Base-by-base conservation (phyloP, 2,888 invertebrate species). In the Phyllotreta cruciferae region DNA sequence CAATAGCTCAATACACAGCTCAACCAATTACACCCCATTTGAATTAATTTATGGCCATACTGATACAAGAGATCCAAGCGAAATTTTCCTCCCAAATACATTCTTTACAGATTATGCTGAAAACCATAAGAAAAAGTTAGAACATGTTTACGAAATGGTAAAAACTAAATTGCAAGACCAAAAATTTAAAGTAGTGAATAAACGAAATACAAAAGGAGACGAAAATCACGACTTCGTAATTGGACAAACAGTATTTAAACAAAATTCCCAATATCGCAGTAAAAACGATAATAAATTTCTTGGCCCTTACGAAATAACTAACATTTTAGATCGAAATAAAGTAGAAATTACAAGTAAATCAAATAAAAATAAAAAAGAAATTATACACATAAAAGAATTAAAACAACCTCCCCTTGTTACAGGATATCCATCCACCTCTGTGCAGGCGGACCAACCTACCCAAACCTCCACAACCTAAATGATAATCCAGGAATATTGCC, bases 391-490 rank as follows among this genome's bases (percentile, higher is more conserved):
- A 35, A 62, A 64, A 55, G 64, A 64, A 62, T 49, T 62, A 50
- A 61, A 42, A 53, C 56, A 62, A 56, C 64, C 64, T 14, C 13
- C 47, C 49, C n/a, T 64, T 62, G 62, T 65, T 62, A 8, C 65
- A 64, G 62, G 37, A 10, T 53, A 14, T 14, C 11, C 39, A 8
- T 41, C 56, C 39, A 7, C 61, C 3, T 62, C 57, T 14, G 13
- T 44, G 14, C 24, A 13, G 24, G 24, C 24, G 24, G 42, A 42
- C n/a, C 24, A 56, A 42, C 11, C n/a, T 39, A 60, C 11, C 61
- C 45, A 24, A 54, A 41, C 42, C 57, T 56, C 42, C 55, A 47
- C 36, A 50, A 60, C 13, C 9, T 58, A 7, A 44, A 44, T 11
- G 14, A 58, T 14, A 63, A 66, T 34, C 60, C 55, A 9, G 63